phyloP scores from a whole-genome alignment of 2,888 invertebrate species.

The Galerucella nymphaeae region DNA sequence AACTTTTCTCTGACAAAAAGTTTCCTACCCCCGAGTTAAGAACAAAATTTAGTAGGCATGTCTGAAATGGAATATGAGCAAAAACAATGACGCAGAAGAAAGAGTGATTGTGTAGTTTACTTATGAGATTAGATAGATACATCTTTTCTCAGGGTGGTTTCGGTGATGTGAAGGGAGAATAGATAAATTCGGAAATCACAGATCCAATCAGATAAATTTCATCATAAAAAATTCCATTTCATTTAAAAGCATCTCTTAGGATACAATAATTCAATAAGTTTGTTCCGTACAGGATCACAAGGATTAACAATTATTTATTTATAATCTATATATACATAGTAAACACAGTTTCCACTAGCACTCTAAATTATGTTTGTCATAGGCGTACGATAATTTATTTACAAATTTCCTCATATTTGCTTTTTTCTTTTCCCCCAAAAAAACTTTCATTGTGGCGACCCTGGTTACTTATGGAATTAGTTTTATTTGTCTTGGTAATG shows the following conservation, averaged over 20 bases:
- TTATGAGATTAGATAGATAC: slow-evolving; percentile 51
- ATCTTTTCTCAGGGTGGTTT: slow-evolving; percentile 3
- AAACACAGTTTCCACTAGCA: too few species aligned
- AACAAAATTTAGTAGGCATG: slow-evolving; percentile 51
- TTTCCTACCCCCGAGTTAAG: slow-evolving; percentile 50
- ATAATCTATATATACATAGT: too few species aligned
- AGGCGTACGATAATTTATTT: too few species aligned
- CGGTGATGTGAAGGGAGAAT: neutral
- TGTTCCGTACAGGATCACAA: too few species aligned
- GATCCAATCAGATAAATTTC: slow-evolving; percentile 10
- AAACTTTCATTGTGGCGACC: neutral
- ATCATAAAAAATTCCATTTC: neutral
- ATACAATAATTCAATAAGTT: too few species aligned
- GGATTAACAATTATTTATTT: too few species aligned
- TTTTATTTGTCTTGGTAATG: slow-evolving; percentile 40
- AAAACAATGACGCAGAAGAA: slow-evolving; percentile 58
- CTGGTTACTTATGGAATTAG: slow-evolving; percentile 17
- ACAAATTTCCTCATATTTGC: too few species aligned
- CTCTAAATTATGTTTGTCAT: too few species aligned
- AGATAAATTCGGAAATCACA: neutral
- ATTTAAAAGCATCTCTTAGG: neutral
- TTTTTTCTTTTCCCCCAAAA: too few species aligned
- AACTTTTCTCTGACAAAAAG: slow-evolving; percentile 55
- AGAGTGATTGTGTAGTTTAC: slow-evolving; percentile 54
- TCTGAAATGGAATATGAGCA: slow-evolving; percentile 51